Evolutionary conservation across 2,797 vertebrate genomes (phyloP), one percentile per base, ranked within the genome.

Genomic region (Ispidina lecontei): DNA sequence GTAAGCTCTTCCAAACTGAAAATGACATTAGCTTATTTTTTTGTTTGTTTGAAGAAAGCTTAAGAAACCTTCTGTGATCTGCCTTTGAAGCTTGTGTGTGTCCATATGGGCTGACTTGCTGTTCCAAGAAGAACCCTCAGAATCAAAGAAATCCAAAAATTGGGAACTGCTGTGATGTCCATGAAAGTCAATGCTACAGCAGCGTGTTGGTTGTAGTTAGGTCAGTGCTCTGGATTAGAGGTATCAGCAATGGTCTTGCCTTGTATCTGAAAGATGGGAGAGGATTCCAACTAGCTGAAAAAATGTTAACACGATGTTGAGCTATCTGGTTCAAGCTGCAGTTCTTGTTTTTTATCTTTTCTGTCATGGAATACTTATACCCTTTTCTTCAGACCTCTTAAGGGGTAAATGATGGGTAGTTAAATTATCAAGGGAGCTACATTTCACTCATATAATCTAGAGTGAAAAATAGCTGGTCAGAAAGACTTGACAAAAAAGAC

Each of bases 141-240:
- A 82, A n/a, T 4, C 2, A 1, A 18, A 62, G 46, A 23, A 46
- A 29, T 29, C 10, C 46, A 51, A 14, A 33, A 26, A 3, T 23
- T 14, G 29, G 62, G 35, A 74, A 10, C 41, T 62, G 23, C 26
- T 2, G 0, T 5, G 9, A 7, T 49, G 8, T 20, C 47, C 17
- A 2, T 21, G 54, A 10, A 58, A 52, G 20, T 52, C 39, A 80
- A 39, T 0, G 0, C 31, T 58, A 19, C 26, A 63, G 70, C 25
- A 47, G 22, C 1, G 0, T 9, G 5, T 52, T 39, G 21, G 7
- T 25, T 75, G 49, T 29, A 21, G 21, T 46, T 69, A 20, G 13
- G 19, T 65, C 62, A 46, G 19, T 37, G 52, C 46, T 56, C 35
- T 64, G 35, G 6, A 7, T 71, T 33, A 25, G 52, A 44, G 26